phyloP scores from a whole-genome alignment of 2,113 vertebrate genomes.

The Butorides virescens region DNA sequence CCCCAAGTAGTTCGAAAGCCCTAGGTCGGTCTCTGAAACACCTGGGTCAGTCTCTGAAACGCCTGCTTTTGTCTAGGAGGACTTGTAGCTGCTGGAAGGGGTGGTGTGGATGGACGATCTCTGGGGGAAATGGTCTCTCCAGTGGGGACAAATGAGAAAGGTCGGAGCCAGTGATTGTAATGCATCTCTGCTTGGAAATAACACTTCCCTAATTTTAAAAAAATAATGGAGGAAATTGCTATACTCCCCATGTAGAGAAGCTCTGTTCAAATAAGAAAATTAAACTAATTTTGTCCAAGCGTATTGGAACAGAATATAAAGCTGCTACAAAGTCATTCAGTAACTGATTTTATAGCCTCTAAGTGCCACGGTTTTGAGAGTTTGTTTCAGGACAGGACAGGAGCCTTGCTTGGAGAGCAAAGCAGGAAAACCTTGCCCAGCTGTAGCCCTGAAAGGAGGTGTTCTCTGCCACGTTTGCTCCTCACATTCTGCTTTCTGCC shows the following conservation, averaged over 20 bases:
- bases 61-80: not conserved
- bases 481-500: not conserved
- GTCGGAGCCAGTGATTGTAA: not conserved
- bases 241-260: not conserved
- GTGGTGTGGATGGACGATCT: not conserved
- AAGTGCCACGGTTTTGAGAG: not conserved
- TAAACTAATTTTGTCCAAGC: not conserved
- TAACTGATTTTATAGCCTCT: not conserved
- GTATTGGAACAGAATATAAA: not conserved
- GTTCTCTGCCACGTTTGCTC: not conserved
- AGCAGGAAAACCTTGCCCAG: not conserved
- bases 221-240: not conserved
- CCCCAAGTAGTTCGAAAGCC: not conserved
- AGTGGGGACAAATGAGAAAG: not conserved
- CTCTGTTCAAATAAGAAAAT: not conserved
- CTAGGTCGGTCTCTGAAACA: not conserved
- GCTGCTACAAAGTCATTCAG: not conserved
- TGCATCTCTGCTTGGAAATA: not conserved
- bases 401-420: not conserved
- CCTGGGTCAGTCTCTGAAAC: not conserved
- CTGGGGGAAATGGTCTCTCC: not conserved
- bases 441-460: not conserved
- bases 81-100: not conserved
- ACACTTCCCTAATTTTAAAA: not conserved
- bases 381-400: not conserved